These are phyloP conservation scores for Bettongia penicillata DNA, from an alignment of 2,113 vertebrate genomes.

Conservation along the genomic window DNA sequence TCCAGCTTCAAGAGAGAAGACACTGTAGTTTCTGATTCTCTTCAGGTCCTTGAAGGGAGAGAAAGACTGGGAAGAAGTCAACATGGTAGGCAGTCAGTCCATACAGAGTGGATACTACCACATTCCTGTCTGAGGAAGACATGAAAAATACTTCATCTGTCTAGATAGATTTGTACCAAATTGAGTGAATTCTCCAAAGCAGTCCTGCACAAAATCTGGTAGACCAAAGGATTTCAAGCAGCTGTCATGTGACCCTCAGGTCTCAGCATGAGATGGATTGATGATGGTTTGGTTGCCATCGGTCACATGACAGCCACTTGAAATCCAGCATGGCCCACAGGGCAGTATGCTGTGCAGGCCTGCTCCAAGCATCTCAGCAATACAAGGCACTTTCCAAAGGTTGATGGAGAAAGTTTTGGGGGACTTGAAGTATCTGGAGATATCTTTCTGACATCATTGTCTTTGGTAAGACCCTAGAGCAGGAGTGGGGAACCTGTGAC, in stretches of 20 bases:
- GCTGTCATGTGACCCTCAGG: too few relatives aligned
- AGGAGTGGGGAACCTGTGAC: too few relatives aligned
- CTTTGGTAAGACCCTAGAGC: not conserved
- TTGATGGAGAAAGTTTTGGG: not conserved
- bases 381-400: not conserved
- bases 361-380: not conserved
- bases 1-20: not conserved
- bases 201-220: too few relatives aligned
- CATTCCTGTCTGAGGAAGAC: not conserved
- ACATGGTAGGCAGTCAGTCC: not conserved
- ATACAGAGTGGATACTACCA: not conserved
- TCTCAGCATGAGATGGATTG: too few relatives aligned
- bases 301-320: too few relatives aligned
- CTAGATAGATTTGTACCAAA: not conserved
- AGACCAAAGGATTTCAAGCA: too few relatives aligned
- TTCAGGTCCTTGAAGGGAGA: too few relatives aligned
- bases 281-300: too few relatives aligned
- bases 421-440: not conserved
- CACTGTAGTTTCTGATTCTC: too few relatives aligned
- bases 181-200: not conserved
- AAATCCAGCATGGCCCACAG: too few relatives aligned
- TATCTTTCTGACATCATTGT: not conserved
- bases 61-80: too few relatives aligned
- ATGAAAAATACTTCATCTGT: not conserved
- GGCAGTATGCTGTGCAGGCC: too few relatives aligned